Percentiles rank a stretch among this genome's conserved stretches.
These are phyloP conservation scores for Bhutanitis thaidina DNA, from an alignment of 2,888 invertebrate species.

Conservation along the genomic window DNA sequence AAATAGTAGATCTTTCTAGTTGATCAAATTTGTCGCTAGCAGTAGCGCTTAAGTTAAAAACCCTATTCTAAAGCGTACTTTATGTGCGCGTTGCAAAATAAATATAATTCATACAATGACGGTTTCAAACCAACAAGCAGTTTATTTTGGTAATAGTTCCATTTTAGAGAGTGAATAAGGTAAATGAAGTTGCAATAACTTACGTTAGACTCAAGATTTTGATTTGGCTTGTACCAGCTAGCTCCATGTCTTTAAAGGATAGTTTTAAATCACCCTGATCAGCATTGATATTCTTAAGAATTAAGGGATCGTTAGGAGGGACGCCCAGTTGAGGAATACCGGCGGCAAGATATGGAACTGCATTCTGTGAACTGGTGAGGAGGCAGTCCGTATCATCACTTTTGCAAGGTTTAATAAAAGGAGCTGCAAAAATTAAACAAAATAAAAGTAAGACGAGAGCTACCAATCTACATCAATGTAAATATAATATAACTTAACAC, in stretches of 20 bases:
- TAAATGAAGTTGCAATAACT: neutral
- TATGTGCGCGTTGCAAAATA: too few species aligned
- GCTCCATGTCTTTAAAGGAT: neutral
- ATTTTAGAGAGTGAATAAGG: too few species aligned
- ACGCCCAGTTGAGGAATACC: conserved; percentile 4
- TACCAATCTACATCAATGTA: too few species aligned
- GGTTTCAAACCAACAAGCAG: too few species aligned
- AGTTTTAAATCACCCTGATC: conserved; percentile 4
- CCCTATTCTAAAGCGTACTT: too few species aligned
- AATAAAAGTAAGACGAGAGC: too few species aligned
- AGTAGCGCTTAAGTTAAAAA: too few species aligned
- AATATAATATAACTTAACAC: too few species aligned
- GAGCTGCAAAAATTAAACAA: neutral
- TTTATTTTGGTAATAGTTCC: too few species aligned
- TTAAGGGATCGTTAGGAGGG: neutral
- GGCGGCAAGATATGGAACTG: neutral
- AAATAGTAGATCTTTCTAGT: too few species aligned
- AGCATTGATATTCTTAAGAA: neutral
- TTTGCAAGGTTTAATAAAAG: conserved; percentile 38
- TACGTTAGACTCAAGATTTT: neutral
- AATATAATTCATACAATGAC: too few species aligned
- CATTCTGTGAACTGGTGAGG: conserved; percentile 1
- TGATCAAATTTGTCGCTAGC: too few species aligned
- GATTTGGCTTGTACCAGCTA: neutral
- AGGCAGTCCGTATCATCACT: conserved; percentile 32